phyloP scores from a whole-genome alignment of 1,140 invertebrate genomes.

The Stenopsyche tienmushanensis region DNA sequence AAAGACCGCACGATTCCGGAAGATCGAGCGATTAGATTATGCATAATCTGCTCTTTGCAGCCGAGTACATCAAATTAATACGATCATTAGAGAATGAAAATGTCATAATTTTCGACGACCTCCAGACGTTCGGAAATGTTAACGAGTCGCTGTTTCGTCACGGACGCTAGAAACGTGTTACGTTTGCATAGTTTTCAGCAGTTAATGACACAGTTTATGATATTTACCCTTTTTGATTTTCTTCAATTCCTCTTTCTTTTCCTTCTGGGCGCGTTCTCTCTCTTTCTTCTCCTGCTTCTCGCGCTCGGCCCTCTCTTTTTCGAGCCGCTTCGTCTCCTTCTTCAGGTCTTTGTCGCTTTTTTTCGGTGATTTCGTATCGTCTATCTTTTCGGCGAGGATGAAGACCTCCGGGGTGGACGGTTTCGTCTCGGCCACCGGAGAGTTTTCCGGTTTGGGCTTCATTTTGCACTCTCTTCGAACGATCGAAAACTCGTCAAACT shows the following conservation, averaged over 20 bases:
- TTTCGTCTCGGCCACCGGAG: constrained; percentile 44
- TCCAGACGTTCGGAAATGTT: no score
- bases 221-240: constrained; percentile 56
- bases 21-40: no score
- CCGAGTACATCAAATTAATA: no score
- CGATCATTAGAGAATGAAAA: no score
- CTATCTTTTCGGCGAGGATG: constrained; percentile 56
- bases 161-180: not conserved
- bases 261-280: constrained; percentile 53
- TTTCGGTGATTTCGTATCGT: constrained; percentile 52
- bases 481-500: no score
- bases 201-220: no score
- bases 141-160: no score
- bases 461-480: constrained; percentile 45
- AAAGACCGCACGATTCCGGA: no score
- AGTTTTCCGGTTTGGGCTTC: constrained; percentile 53
- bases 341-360: constrained; percentile 56
- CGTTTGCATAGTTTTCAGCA: no score
- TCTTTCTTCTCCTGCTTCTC: constrained; percentile 57
- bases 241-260: constrained; percentile 55
- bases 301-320: constrained; percentile 54
- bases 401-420: constrained; percentile 51
- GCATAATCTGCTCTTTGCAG: no score
- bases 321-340: constrained; percentile 55
- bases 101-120: no score